Conservation (phyloP, 2,113 vertebrate species). For the Gorsachius goisagi region DNA sequence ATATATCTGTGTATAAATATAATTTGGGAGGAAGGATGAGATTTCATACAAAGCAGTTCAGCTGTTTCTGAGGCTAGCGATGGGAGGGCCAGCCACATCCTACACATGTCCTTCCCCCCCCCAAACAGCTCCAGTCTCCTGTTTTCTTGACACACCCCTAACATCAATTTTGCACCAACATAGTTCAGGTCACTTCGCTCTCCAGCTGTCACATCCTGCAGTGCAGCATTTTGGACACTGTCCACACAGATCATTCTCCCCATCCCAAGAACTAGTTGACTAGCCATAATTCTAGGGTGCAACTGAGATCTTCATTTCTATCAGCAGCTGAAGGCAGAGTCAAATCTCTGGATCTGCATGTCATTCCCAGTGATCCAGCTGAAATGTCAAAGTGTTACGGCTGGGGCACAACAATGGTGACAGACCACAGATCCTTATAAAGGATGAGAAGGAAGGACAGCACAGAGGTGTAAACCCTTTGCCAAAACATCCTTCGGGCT, state of each 20-base stretch:
- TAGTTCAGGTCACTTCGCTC: background rate
- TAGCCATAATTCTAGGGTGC: background rate
- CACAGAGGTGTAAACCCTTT: background rate
- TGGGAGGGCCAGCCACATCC: fast-evolving
- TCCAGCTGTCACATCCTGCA: background rate
- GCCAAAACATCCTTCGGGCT: background rate
- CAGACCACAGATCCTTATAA: background rate
- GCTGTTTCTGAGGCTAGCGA: background rate
- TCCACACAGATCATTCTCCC: background rate
- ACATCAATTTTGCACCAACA: background rate
- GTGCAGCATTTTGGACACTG: background rate
- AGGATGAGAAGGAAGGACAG: background rate
- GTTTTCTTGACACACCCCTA: background rate
- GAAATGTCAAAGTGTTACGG: fast-evolving
- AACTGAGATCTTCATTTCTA: background rate
- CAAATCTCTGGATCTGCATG: background rate
- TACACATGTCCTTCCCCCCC: fast-evolving
- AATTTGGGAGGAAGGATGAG: background rate
- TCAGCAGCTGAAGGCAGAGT: background rate
- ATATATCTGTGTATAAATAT: background rate
- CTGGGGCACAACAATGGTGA: background rate
- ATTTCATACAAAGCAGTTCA: background rate
- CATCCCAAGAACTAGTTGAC: background rate
- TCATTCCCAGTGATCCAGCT: background rate
- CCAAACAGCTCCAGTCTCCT: background rate